Conservation (phyloP, 64 coral and sea anemone species). For the Exaiptasia diaphana region DNA sequence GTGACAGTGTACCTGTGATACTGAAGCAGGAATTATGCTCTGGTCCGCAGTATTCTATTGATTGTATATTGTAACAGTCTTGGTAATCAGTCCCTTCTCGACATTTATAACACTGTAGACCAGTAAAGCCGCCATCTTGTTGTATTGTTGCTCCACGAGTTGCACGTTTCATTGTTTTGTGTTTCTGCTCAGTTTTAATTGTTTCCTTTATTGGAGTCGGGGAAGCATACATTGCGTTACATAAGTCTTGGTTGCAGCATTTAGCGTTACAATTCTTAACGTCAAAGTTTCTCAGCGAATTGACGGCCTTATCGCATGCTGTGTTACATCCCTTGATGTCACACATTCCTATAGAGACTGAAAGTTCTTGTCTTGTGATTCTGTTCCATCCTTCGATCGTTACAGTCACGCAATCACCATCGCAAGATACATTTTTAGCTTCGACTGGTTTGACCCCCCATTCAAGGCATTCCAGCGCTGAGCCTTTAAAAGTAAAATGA, state of each 20-base stretch:
- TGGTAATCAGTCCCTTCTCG: background rate
- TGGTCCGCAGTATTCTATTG: background rate
- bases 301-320: background rate
- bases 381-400: background rate
- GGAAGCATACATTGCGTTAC: background rate
- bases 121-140: background rate
- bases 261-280: background rate
- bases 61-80: background rate
- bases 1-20: background rate
- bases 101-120: background rate
- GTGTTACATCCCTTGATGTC: background rate
- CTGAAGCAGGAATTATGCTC: background rate
- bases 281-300: background rate
- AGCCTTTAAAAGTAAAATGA: too few species aligned
- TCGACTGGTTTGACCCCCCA: too few species aligned
- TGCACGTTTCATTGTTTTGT: background rate
- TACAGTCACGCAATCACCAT: too few species aligned
- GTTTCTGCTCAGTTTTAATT: background rate
- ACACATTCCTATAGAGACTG: background rate
- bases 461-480: too few species aligned
- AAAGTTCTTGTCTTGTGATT: background rate
- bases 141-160: background rate
- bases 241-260: constrained; percentile 8
- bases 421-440: too few species aligned
- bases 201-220: background rate